Conservation (phyloP, 2,113 vertebrate species). For the Smithornis capensis region DNA sequence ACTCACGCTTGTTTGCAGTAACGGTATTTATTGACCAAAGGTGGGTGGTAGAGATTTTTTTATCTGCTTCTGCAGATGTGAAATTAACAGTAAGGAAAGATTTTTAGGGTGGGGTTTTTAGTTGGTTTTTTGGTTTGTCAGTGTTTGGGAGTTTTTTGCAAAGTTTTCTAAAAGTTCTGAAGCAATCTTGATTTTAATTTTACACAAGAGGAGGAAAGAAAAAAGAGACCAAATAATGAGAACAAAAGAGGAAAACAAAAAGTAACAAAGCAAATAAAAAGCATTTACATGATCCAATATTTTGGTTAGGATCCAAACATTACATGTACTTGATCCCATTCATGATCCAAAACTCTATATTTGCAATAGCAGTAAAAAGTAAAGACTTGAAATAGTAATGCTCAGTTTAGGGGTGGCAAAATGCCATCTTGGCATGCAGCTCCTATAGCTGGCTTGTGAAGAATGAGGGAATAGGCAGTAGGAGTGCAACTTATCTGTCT, state of each 20-base stretch:
- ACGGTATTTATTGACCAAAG: slow-evolving; percentile 61
- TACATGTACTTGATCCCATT: background rate
- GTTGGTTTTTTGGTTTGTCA: too few relatives aligned
- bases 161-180: background rate
- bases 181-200: background rate
- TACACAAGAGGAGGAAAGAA: background rate
- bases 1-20: slow-evolving; percentile 64
- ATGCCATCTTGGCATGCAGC: background rate
- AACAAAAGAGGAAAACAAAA: background rate
- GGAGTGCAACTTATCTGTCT: background rate
- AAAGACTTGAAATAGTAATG: background rate
- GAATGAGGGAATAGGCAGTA: background rate
- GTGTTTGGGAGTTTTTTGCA: background rate
- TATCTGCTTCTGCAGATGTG: slow-evolving; percentile 46
- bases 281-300: background rate
- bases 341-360: background rate
- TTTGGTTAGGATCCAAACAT: background rate
- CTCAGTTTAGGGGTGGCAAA: background rate
- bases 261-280: background rate
- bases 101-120: background rate
- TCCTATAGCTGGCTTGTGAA: background rate
- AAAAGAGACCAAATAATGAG: background rate
- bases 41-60: slow-evolving; percentile 46
- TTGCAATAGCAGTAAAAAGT: background rate
- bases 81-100: background rate